Percentiles rank a stretch among this genome's conserved stretches.
These are phyloP conservation scores for Lasioglossum figueresi DNA, from an alignment of 2,888 invertebrate species.

Conservation along the genomic window DNA sequence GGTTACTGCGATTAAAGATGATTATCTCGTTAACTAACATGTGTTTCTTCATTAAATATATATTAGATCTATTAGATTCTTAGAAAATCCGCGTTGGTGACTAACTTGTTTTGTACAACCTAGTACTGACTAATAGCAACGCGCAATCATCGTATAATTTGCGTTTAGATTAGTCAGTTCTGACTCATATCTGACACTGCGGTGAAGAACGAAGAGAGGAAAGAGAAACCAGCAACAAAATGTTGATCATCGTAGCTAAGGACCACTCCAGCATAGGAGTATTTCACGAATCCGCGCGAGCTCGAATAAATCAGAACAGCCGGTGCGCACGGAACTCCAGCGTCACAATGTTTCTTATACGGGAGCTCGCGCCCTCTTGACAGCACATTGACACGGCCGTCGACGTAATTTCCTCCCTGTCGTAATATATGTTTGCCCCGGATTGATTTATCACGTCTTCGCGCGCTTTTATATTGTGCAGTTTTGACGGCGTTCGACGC, in stretches of 20 bases:
- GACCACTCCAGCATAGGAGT: neutral
- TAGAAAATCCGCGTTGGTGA: neutral
- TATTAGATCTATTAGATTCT: no score
- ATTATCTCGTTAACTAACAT: neutral
- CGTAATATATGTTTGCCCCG: slow-evolving; percentile 11
- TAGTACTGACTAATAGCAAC: neutral
- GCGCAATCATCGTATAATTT: neutral
- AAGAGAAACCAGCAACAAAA: neutral
- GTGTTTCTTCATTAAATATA: neutral
- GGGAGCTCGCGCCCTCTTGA: slow-evolving; percentile 8
- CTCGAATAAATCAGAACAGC: slow-evolving; percentile 18
- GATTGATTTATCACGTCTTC: slow-evolving; percentile 28
- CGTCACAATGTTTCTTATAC: slow-evolving; percentile 6
- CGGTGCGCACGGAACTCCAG: neutral
- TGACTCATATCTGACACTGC: neutral
- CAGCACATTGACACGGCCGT: slow-evolving; percentile 13
- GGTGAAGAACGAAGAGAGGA: neutral
- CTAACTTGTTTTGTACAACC: neutral
- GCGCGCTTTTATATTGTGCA: neutral
- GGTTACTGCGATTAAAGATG: neutral
- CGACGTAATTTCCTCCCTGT: slow-evolving; percentile 17
- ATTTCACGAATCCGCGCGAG: slow-evolving; percentile 13
- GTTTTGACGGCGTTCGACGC: neutral
- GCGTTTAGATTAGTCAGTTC: neutral
- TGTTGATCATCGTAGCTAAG: neutral